These are phyloP conservation scores for Galagoides demidoff DNA, from an alignment of 2,797 vertebrate genomes.

Conservation along the genomic window DNA sequence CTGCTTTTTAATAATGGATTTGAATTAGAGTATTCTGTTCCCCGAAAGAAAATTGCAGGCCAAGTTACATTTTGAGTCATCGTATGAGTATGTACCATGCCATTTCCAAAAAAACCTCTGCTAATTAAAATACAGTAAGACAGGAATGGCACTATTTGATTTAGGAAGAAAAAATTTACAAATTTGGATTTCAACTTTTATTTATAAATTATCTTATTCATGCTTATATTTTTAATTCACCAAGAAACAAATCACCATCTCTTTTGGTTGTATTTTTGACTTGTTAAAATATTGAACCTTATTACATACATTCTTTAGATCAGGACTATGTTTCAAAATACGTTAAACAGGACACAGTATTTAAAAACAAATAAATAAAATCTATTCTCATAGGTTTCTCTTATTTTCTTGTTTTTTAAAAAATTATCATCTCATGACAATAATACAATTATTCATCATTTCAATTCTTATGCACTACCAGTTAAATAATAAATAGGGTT, in stretches of 20 bases:
- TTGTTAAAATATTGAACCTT: slow-evolving; percentile 50
- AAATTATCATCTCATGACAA: slow-evolving; percentile 77
- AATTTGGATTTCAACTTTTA: slow-evolving; percentile 74
- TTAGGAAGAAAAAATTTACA: slow-evolving; percentile 62
- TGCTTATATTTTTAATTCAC: slow-evolving; percentile 44
- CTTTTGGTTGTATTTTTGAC: slow-evolving; percentile 45
- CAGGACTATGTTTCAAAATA: neutral
- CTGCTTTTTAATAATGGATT: slow-evolving; percentile 85
- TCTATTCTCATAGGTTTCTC: slow-evolving; percentile 51
- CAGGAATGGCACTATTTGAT: slow-evolving; percentile 65
- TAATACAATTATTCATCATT: slow-evolving; percentile 85
- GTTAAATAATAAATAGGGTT: slow-evolving; percentile 97
- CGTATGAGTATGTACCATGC: slow-evolving; percentile 65
- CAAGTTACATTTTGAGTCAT: slow-evolving; percentile 84
- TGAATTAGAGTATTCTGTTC: slow-evolving; percentile 82
- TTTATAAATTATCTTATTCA: slow-evolving; percentile 62
- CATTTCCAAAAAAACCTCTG: slow-evolving; percentile 73
- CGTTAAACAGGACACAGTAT: slow-evolving; percentile 6
- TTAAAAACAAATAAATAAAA: slow-evolving; percentile 14
- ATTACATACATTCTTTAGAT: neutral
- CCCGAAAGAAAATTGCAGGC: slow-evolving; percentile 85
- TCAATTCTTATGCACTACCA: slow-evolving; percentile 85
- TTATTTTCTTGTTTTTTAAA: slow-evolving; percentile 54
- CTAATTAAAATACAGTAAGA: slow-evolving; percentile 81
- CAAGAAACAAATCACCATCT: neutral